Percentiles rank a stretch among this genome's conserved stretches.
These are phyloP conservation scores for Cephalophus harveyi DNA, from an alignment of 2,113 vertebrate species.

Conservation along the genomic window DNA sequence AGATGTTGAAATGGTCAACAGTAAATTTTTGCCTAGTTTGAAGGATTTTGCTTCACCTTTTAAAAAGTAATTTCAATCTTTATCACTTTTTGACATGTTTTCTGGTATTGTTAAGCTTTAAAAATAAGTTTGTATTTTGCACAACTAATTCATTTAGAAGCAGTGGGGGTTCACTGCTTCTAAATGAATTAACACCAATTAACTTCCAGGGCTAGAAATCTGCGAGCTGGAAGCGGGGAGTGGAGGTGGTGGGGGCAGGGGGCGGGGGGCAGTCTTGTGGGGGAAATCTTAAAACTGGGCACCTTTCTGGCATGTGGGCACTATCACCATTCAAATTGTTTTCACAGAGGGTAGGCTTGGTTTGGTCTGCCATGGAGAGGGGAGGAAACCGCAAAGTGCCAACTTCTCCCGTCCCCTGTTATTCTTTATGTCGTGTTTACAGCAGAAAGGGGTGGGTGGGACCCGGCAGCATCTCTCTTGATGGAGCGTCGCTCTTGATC, in stretches of 20 bases:
- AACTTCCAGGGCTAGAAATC: not conserved
- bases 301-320: not conserved
- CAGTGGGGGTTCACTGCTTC: not conserved
- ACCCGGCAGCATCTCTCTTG: not conserved
- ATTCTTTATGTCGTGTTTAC: constrained; percentile 12
- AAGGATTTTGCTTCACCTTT: not conserved
- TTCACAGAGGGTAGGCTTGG: not conserved
- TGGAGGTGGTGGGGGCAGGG: fast-evolving
- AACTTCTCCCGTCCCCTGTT: not conserved
- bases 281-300: not conserved
- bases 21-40: not conserved
- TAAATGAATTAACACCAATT: not conserved
- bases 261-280: fast-evolving
- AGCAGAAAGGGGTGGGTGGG: not conserved
- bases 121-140: not conserved
- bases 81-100: not conserved
- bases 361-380: not conserved
- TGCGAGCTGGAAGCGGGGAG: not conserved
- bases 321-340: not conserved
- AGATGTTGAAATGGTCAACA: not conserved
- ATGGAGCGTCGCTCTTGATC: not conserved
- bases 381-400: not conserved
- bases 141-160: not conserved
- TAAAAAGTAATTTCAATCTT: not conserved
- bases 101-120: not conserved